Conservation (phyloP, 2,888 invertebrate genomes). For the Homarus gammarus region DNA sequence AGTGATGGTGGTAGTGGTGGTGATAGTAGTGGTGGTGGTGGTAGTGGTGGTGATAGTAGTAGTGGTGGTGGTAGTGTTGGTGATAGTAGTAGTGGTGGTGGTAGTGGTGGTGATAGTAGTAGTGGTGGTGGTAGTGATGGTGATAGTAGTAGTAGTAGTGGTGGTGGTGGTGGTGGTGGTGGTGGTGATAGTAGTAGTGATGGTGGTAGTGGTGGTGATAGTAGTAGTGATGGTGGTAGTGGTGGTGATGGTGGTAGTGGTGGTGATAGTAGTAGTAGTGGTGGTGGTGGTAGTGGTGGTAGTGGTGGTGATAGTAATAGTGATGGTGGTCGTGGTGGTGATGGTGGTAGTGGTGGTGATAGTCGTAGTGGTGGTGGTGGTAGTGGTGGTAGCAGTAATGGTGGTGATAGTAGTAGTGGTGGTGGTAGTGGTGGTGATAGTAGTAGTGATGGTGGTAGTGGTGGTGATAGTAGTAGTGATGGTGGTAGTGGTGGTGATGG, state of each 20-base stretch:
- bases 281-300: background rate
- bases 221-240: too few relatives aligned
- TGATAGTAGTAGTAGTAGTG: background rate
- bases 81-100: too few relatives aligned
- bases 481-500: background rate
- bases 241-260: background rate
- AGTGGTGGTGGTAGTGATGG: background rate
- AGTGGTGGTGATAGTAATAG: background rate
- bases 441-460: background rate
- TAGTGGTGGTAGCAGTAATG: conserved; percentile 8
- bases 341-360: background rate
- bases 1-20: conserved; percentile 1
- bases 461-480: background rate
- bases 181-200: too few relatives aligned
- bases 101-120: background rate
- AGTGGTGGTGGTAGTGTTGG: background rate
- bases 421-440: background rate
- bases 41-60: too few relatives aligned
- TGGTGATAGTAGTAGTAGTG: background rate
- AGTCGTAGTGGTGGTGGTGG: conserved; percentile 1
- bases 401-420: background rate
- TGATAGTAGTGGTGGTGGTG: too few relatives aligned
- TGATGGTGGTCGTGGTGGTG: conserved; percentile 4
- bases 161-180: background rate
- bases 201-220: background rate